Base-by-base conservation (phyloP, 2,797 vertebrate species). In the Coreius guichenoti region DNA sequence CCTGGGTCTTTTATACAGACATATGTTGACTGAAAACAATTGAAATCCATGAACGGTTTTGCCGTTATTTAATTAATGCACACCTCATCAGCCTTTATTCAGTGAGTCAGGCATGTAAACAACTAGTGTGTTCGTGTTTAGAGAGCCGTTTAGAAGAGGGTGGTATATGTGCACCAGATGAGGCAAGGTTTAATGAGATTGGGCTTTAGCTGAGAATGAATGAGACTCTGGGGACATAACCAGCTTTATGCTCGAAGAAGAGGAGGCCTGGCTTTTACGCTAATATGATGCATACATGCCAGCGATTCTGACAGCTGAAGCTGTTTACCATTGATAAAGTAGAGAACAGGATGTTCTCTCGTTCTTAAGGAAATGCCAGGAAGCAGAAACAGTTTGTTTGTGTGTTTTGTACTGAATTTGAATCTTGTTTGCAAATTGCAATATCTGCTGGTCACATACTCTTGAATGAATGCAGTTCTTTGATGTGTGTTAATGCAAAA, bases 41-140 rank as follows among this genome's bases (percentile, higher is more conserved):
- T 77, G 54, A 43, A 78, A 61, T 36, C 19, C 51, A 4, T 56
- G 31, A 76, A 36, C 36, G 19, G 36, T 21, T 61, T 61, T 45
- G 8, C 36, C 36, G 31, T 45, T 79, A 29, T 90, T 86, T 86
- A 91, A 91, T 93, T 89, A 90, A 47, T 86, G 82, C 86, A 86
- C 2, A 86, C 86, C 77, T 92, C 88, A 91, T 91, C 81, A 88
- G 82, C 72, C 61, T 80, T 23, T 39, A 80, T 67, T 70, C 23
- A 81, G 49, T 77, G 80, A 87, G 74, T 86, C 51, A 79, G 67
- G 17, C 79, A 78, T 26, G 86, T 86, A 90, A 93, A 91, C 88
- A 89, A 79, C n/a, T 26, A 47, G 76, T 84, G 58, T 80, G 81
- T 43, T 77, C 82, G 45, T 75, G 74, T 87, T 87, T 88, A 49